phyloP scores from a whole-genome alignment of 2,113 vertebrate species.

The cat (Felis catus) region DNA sequence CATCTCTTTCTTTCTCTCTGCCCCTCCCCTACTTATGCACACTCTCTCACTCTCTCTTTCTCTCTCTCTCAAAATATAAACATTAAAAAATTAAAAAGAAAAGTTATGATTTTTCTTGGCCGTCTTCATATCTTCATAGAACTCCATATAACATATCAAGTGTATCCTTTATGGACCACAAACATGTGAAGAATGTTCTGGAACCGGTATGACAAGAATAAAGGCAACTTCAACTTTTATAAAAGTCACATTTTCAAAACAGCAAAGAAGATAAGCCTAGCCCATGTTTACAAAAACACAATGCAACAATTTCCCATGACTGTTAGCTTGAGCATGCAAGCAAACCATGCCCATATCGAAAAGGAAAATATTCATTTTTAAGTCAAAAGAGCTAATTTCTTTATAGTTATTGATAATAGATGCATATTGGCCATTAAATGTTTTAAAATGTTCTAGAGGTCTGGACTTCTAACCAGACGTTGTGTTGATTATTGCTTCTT shows the following conservation, averaged over 20 bases:
- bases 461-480: not conserved
- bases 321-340: not conserved
- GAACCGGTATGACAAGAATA: not conserved
- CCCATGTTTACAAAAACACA: not conserved
- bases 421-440: not conserved
- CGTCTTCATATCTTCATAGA: not conserved
- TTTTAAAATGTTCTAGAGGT: not conserved
- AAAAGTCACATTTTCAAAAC: not conserved
- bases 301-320: not conserved
- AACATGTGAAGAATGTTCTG: not conserved
- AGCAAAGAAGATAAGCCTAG: not conserved
- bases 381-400: constrained; percentile 9
- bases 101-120: not conserved
- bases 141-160: not conserved
- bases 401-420: constrained; percentile 23
- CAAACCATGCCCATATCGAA: not conserved
- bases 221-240: not conserved
- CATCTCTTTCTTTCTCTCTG: too few species aligned
- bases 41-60: too few species aligned
- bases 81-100: not conserved
- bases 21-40: too few species aligned
- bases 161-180: not conserved
- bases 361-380: not conserved
- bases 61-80: too few species aligned
- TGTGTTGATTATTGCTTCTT: not conserved